Evolutionary conservation across 2,113 vertebrate genomes (phyloP), one percentile per base, ranked within the genome.

Genomic region (Campylomormyrus numenius): DNA sequence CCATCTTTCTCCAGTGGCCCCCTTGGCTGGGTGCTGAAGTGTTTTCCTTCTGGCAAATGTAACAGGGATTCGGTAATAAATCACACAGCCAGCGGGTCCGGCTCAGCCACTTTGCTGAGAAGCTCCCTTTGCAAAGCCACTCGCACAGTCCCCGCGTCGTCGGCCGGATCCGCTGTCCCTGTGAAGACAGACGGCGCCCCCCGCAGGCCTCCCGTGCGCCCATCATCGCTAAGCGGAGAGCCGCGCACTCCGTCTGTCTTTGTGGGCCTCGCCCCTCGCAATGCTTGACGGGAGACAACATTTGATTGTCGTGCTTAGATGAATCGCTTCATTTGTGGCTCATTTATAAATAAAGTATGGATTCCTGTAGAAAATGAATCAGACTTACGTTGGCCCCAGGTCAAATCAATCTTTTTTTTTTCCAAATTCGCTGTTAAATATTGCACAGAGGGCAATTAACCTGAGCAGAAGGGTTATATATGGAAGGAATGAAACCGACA

Each of bases 1-100:
- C 95, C 91, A 94, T 95, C 95, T 94, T 92, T 90, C 90, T 93
- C 91, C 91, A 56, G 88, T 58, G 85, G 92, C 92, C 89, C 93
- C 90, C 91, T 89, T 90, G 91, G 91, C 91, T 92, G 92, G 10
- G 58, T 52, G 88, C 91, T 90, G 89, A 93, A 94, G 92, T 94
- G 91, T 94, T 95, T 94, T 95, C 93, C 95, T 93, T 91, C 94
- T 94, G 94, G 94, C 93, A 94, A 95, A 95, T 94, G 92, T 92
- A 93, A 91, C 90, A 52, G 90, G 11, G 91, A 91, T 91, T 92
- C 42, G 56, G 92, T 91, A 92, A 96, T 95, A 96, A 95, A 96
- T 96, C 95, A 94, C 89, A 91, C 88, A 92, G 90, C 91, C 91
- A 90, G 90, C 45, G 91, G 35, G 92, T 87, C 70, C 88, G 91